Evolutionary conservation across 1,140 invertebrate species (phyloP), one percentile per base, ranked within the genome.

Genomic region (Phymorhynchus buccinoides): DNA sequence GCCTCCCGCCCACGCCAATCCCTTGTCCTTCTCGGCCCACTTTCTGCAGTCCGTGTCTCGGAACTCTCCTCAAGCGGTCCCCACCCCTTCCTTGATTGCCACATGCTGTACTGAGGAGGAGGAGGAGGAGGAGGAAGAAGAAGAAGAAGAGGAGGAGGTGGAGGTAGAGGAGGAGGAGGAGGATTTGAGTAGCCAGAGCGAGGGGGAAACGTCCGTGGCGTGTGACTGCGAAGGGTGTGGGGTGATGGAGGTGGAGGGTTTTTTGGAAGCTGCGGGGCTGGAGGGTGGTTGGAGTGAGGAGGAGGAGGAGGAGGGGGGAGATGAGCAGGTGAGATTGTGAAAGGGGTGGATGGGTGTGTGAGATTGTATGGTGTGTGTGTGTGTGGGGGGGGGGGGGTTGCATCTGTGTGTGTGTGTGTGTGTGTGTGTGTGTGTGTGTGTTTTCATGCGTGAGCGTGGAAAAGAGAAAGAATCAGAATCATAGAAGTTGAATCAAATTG

Each of bases 211-310:
- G 37, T 83, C 81, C 9, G 22, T 44, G 44, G 81, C 37, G 0
- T 83, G 81, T 35, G 39, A 27, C 62, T 71, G 81, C 39, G 66
- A 83, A 37, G 68, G 81, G 27, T 71, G 81, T 27, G 6, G 22
- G 12, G 14, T 37, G 22, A 32, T 35, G 32, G 41, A 27, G 6
- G 18, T 4, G 39, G 39, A 42, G 22, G n/a, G n/a, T n/a, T n/a
- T n/a, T n/a, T n/a, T n/a, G n/a, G n/a, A n/a, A n/a, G n/a, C n/a
- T n/a, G n/a, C n/a, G n/a, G n/a, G n/a, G n/a, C n/a, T n/a, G n/a
- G n/a, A n/a, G n/a, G n/a, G n/a, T n/a, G 68, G 35, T 7, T 32
- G 30, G 30, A 35, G 30, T 12, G 68, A 71, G 30, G 30, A 12
- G 68, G 75, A 78, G 37, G 41, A 42, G 16, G 41, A 27, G 39